Evolutionary conservation across 2,797 vertebrate genomes (phyloP).

Genomic region (Sebastes steindachneri): DNA sequence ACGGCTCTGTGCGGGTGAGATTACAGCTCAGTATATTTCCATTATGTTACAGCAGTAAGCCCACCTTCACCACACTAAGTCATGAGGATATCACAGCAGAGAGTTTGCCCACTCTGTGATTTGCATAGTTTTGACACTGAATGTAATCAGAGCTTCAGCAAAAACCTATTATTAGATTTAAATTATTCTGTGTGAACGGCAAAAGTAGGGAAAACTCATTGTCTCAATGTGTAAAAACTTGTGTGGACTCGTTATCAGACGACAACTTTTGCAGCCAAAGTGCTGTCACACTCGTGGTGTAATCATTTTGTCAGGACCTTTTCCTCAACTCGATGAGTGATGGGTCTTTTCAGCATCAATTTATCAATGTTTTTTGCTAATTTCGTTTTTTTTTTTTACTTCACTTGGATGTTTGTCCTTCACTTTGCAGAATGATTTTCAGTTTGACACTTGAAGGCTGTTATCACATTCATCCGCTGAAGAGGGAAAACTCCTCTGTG

Average conservation of each 20-base stretch:
- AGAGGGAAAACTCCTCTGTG: background rate
- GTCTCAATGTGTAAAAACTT: background rate
- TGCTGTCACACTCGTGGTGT: background rate
- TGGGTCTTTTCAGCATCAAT: background rate
- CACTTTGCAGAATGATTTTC: background rate
- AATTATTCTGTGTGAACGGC: background rate
- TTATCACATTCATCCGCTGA: background rate
- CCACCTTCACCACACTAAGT: background rate
- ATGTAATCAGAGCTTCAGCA: background rate
- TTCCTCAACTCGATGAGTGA: background rate
- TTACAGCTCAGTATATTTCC: background rate
- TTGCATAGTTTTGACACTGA: slow-evolving; percentile 13
- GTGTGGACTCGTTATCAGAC: background rate
- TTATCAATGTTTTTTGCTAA: background rate
- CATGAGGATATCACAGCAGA: background rate
- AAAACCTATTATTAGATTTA: slow-evolving; percentile 14
- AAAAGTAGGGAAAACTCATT: background rate
- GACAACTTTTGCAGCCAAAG: background rate
- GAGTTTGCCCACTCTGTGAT: background rate
- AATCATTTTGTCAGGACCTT: background rate
- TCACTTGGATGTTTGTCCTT: background rate
- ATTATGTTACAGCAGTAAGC: background rate
- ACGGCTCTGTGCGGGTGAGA: background rate
- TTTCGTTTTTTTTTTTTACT: background rate
- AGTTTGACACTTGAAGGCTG: background rate